A percentile compares a stretch with the other conserved stretches of the same genome.
Evolutionary conservation across 2,888 invertebrate species (phyloP).

Genomic region (Bimastos eiseni): DNA sequence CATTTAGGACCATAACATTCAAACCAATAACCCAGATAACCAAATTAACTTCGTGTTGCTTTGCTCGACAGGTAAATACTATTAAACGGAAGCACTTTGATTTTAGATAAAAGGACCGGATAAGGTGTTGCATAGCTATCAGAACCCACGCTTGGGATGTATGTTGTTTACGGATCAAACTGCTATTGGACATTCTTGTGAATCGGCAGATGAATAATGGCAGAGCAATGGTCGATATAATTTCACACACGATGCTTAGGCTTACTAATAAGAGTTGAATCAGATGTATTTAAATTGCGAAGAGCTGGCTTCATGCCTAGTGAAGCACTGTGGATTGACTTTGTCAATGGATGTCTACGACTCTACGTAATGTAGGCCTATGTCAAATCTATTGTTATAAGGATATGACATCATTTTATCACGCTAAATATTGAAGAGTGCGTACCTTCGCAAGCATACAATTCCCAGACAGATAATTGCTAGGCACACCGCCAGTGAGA

Average conservation of each 20-base stretch:
- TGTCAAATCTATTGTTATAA: neutral
- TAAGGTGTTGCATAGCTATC: neutral
- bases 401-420: too few species aligned
- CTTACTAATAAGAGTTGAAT: neutral
- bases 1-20: neutral
- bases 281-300: neutral
- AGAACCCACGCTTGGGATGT: neutral
- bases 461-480: slow-evolving; percentile 26
- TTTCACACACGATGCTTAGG: neutral
- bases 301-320: neutral
- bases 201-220: neutral
- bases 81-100: neutral
- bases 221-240: neutral
- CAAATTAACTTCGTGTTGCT: neutral
- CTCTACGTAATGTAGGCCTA: neutral
- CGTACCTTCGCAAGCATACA: slow-evolving; percentile 19
- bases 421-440: neutral
- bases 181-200: neutral
- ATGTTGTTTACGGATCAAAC: neutral
- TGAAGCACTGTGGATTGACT: neutral
- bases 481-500: slow-evolving; percentile 19
- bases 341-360: neutral
- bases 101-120: neutral
- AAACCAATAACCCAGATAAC: neutral
- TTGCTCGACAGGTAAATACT: neutral